Evolutionary conservation across 2,888 invertebrate species (phyloP).

Genomic region (Limnephilus rhombicus): DNA sequence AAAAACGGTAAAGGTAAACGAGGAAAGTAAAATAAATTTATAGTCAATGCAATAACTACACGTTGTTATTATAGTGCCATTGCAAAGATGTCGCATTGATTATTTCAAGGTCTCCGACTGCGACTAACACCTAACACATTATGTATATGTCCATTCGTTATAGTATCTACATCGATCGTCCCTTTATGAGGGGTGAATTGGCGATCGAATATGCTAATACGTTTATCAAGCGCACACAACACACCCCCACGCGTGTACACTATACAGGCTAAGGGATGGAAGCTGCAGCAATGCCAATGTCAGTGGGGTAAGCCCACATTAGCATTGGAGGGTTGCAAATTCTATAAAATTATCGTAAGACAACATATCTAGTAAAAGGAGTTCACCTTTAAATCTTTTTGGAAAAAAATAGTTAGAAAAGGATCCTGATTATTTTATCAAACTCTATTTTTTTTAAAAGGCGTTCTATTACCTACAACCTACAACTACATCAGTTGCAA

Average conservation of each 20-base stretch:
- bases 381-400: not conserved
- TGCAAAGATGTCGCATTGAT: not conserved
- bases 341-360: not conserved
- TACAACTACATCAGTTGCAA: not conserved
- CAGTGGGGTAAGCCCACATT: conserved; percentile 55
- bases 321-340: not conserved
- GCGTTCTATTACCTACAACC: not conserved
- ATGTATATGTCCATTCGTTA: not conserved
- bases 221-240: conserved; percentile 45
- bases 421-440: not conserved
- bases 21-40: not conserved
- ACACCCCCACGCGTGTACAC: not conserved
- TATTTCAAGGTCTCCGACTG: conserved; percentile 12
- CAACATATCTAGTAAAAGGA: not conserved
- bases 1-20: not conserved
- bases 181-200: conserved; percentile 4
- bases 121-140: not conserved
- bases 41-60: not conserved
- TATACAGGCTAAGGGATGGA: not conserved
- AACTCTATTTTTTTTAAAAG: not conserved
- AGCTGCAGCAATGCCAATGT: conserved; percentile 59
- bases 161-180: not conserved
- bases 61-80: not conserved
- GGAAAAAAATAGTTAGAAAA: not conserved
- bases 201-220: conserved; percentile 63